Conservation (phyloP, 2,797 vertebrate species). For the Gallinago stenura region DNA sequence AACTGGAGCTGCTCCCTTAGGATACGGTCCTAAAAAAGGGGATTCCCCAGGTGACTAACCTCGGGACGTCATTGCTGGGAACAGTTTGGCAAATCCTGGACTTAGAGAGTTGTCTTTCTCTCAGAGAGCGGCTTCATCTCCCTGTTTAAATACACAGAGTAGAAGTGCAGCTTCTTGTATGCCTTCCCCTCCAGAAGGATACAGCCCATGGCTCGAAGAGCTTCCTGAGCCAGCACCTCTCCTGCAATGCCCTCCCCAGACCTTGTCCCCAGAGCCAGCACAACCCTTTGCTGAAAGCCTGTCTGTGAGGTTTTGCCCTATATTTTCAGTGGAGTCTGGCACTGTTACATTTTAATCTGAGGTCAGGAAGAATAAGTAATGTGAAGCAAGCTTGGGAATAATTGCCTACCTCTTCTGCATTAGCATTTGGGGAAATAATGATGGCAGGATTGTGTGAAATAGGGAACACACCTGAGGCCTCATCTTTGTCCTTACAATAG, state of each 20-base stretch:
- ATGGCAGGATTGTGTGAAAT: neutral
- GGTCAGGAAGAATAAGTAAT: neutral
- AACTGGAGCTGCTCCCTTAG: conserved; percentile 34
- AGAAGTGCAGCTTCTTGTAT: neutral
- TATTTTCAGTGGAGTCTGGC: neutral
- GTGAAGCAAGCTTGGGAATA: neutral
- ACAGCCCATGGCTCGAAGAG: neutral
- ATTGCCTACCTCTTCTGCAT: neutral
- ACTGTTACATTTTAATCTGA: neutral
- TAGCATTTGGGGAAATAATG: neutral
- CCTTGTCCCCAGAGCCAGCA: neutral
- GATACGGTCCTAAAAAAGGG: conserved; percentile 3
- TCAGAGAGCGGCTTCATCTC: neutral
- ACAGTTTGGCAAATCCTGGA: neutral
- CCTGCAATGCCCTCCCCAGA: neutral
- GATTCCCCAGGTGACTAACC: neutral
- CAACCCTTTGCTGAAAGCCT: neutral
- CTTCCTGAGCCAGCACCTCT: neutral
- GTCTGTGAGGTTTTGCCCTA: neutral
- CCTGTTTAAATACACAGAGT: neutral
- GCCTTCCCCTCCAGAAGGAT: neutral
- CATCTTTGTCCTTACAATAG: neutral
- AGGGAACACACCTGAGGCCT: neutral
- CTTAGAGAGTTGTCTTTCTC: neutral
- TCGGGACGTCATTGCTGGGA: neutral